phyloP scores from a whole-genome alignment of 2,797 vertebrate genomes.

The Hippocampus kuda region DNA sequence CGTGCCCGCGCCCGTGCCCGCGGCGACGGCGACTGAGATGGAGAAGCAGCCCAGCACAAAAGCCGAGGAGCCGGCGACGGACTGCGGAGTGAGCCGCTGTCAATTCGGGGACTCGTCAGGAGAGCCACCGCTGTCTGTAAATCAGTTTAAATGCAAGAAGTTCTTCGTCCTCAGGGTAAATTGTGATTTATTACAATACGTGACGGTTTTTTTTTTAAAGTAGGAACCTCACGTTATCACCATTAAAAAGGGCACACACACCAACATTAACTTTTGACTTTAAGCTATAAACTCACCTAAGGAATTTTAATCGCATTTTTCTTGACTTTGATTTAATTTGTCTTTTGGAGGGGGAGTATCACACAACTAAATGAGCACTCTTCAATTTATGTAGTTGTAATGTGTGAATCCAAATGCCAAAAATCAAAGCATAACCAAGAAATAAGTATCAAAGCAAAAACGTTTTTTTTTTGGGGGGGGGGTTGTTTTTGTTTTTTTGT shows the following conservation, averaged over 20 bases:
- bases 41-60: background rate
- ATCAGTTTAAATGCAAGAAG: conserved; percentile 54
- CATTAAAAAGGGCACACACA: background rate
- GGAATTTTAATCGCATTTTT: background rate
- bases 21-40: background rate
- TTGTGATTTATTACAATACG: background rate
- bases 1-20: too few species aligned
- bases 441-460: too few species aligned
- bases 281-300: background rate
- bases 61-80: background rate
- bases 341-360: too few species aligned
- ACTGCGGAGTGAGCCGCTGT: background rate
- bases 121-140: conserved; percentile 13
- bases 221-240: background rate
- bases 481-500: too few species aligned
- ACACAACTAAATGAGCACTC: background rate
- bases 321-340: background rate
- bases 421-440: too few species aligned
- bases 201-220: too few species aligned
- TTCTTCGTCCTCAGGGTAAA: conserved; percentile 72
- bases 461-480: too few species aligned
- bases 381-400: background rate
- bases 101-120: background rate
- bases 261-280: background rate
- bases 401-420: too few species aligned